Evolutionary conservation across 2,113 vertebrate genomes (phyloP).

Genomic region (Chamaetylas fuelleborni): DNA sequence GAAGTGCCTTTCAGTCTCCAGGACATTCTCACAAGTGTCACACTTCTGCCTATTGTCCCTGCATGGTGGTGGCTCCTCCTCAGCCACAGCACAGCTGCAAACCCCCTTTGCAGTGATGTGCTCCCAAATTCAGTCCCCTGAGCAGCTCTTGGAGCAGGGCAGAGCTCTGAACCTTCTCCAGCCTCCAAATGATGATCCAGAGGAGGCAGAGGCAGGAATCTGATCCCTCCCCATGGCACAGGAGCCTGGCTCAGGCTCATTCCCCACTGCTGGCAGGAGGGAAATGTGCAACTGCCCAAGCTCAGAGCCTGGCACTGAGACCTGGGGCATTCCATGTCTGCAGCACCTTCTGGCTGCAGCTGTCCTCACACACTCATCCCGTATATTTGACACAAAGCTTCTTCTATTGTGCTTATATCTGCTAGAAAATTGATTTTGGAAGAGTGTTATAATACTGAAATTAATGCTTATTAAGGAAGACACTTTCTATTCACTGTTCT

Average conservation of each 20-base stretch:
- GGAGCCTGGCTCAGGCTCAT: neutral
- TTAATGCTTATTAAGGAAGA: neutral
- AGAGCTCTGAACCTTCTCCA: neutral
- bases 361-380: neutral
- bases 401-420: neutral
- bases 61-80: neutral
- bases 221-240: fast-evolving
- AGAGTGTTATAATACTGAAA: neutral
- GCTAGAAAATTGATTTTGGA: neutral
- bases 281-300: neutral
- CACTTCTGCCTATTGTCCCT: neutral
- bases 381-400: neutral
- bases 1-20: neutral
- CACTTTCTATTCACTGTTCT: neutral
- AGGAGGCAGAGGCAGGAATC: neutral
- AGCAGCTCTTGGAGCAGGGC: neutral
- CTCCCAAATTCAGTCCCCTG: neutral
- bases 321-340: fast-evolving
- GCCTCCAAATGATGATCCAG: neutral
- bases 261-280: neutral
- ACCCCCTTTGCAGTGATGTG: neutral
- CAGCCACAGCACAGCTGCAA: neutral
- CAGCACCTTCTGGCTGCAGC: neutral
- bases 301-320: neutral
- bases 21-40: neutral